A percentile compares a stretch with the other conserved stretches of the same genome.
phyloP scores from a whole-genome alignment of 2,888 invertebrate genomes.

The Lutraria lutraria region DNA sequence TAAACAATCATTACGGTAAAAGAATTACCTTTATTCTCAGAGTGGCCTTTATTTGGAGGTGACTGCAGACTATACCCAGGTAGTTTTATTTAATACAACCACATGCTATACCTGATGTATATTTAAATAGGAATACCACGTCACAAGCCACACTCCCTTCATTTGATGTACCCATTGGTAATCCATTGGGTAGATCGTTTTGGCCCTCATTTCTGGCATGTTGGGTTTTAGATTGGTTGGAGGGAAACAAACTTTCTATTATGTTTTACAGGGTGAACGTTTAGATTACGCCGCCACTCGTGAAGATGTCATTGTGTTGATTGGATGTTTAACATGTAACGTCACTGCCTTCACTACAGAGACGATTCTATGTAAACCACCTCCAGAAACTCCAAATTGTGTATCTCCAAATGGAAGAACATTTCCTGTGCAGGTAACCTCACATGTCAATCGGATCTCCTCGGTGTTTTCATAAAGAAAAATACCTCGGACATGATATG shows the following conservation, averaged over 20 bases:
- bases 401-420: not conserved
- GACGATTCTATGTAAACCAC: conserved; percentile 97
- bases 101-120: no score
- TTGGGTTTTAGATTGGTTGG: no score
- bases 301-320: conserved; percentile 96
- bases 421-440: conserved; percentile 42
- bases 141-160: no score
- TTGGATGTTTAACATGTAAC: conserved; percentile 95
- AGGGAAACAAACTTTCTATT: not conserved
- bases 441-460: not conserved
- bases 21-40: no score
- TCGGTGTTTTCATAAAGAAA: no score
- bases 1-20: no score
- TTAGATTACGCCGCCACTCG: conserved; percentile 97
- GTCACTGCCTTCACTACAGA: conserved; percentile 96
- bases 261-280: conserved; percentile 91
- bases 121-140: no score
- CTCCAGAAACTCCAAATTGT: conserved; percentile 92
- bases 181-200: no score
- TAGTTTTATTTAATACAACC: no score
- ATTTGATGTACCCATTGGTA: no score
- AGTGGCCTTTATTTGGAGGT: not conserved
- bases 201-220: no score
- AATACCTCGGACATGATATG: no score
- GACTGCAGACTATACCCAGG: not conserved